Evolutionary conservation across 2,888 invertebrate genomes (phyloP), one percentile per base, ranked within the genome.

Genomic region (Diabrotica balteata): DNA sequence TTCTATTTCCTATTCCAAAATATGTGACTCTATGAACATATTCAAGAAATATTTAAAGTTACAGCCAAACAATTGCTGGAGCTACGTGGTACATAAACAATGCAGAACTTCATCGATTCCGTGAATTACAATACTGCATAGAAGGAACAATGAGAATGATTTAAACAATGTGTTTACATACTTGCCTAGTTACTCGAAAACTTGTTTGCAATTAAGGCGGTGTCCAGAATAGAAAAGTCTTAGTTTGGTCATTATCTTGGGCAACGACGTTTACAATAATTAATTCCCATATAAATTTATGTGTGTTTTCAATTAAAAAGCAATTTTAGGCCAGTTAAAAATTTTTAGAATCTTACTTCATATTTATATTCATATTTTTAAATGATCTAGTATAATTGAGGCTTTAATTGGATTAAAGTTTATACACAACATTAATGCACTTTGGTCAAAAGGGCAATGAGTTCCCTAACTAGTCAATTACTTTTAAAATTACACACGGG

Each of bases 241-340:
- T n/a, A 47, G 54, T 62, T 62, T 62, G 54, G 62, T 62, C 62
- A 62, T 62, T 62, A 62, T 47, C 62, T 42, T 62, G 53, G 62
- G 54, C 44, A 45, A 9, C 42, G 54, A 44, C 62, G 17, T 54
- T 54, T 42, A 54, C 44, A 62, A 62, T 17, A 62, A 62, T 54
- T 62, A 54, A 62, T 51, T 53, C 46, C 44, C 53, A 9, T 62
- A 62, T 47, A 62, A 53, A 62, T 62, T 53, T 54, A 62, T 62
- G 32, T 54, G 62, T 53, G n/a, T n/a, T 53, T 62, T 54, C n/a
- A 8, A 54, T 44, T 9, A 54, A 44, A 62, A 62, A 54, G 22
- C 10, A n/a, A 43, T 43, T 32, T 10, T 54, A 54, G 54, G 42
- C 54, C 54, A 44, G 54, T 54, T 10, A 32, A 4, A 32, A 32